phyloP scores from a whole-genome alignment of 2,797 vertebrate species.

The Ispidina lecontei region DNA sequence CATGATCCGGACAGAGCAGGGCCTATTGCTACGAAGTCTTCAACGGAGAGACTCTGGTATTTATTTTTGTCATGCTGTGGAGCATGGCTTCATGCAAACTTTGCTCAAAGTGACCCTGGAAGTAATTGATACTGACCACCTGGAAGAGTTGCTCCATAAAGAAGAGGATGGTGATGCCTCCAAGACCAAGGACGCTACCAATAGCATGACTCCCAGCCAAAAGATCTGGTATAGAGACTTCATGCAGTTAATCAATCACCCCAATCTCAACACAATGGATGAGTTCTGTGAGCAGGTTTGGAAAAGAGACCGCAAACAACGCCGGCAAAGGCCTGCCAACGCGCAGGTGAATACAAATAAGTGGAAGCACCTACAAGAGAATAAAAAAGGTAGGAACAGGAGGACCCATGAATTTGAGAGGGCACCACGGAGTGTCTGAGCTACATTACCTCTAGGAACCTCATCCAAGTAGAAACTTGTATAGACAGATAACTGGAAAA shows the following conservation, averaged over 20 bases:
- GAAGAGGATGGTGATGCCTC: slow-evolving; percentile 80
- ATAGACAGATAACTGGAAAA: slow-evolving; percentile 86
- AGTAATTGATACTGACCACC: slow-evolving; percentile 90
- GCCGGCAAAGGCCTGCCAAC: slow-evolving; percentile 87
- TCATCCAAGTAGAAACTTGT: slow-evolving; percentile 83
- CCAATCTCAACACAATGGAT: slow-evolving; percentile 94
- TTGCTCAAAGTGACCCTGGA: slow-evolving; percentile 92
- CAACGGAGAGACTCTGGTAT: slow-evolving; percentile 88
- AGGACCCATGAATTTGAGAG: slow-evolving; percentile 98
- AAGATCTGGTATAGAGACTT: slow-evolving; percentile 99
- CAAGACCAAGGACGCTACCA: slow-evolving; percentile 79
- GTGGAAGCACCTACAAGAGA: slow-evolving; percentile 98
- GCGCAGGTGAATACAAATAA: slow-evolving; percentile 86
- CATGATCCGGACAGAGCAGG: slow-evolving; percentile 91
- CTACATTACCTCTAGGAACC: slow-evolving; percentile 81
- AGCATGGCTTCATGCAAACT: slow-evolving; percentile 96
- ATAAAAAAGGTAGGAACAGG: slow-evolving; percentile 97
- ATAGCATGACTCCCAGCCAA: slow-evolving; percentile 86
- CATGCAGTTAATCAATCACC: slow-evolving; percentile 95
- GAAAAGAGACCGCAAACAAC: slow-evolving; percentile 95
- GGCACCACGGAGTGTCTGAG: slow-evolving; percentile 96
- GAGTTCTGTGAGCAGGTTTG: slow-evolving; percentile 99
- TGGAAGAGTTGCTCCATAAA: slow-evolving; percentile 92
- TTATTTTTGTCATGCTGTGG: slow-evolving; percentile 94
- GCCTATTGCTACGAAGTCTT: slow-evolving; percentile 90